Percentiles rank a stretch among this genome's conserved stretches.
Evolutionary conservation across 2,888 invertebrate genomes (phyloP).

Genomic region (Lasioglossum calceatum): DNA sequence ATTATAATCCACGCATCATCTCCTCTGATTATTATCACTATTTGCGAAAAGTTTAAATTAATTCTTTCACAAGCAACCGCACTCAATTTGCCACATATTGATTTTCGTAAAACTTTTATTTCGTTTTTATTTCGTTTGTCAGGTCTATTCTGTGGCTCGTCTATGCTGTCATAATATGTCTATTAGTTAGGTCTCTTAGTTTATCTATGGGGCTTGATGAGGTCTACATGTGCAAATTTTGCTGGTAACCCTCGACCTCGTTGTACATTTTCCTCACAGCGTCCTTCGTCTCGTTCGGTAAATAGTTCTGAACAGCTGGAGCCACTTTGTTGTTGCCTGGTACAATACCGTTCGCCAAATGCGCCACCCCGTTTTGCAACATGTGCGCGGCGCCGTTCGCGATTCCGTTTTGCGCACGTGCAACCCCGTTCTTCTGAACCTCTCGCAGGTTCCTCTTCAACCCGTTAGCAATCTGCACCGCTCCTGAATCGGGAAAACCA

Average conservation of each 20-base stretch:
- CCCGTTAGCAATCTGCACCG: slow-evolving; percentile 79
- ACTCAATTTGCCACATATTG: no score
- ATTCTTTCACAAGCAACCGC: no score
- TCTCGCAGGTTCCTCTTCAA: slow-evolving; percentile 81
- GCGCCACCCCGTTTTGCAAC: slow-evolving; percentile 78
- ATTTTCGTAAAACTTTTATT: no score
- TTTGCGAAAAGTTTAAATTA: no score
- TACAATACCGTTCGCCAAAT: slow-evolving; percentile 76
- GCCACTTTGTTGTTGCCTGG: slow-evolving; percentile 75
- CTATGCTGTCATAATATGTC: neutral
- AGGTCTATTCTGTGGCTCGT: slow-evolving; percentile 2
- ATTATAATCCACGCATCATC: no score
- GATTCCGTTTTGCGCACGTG: slow-evolving; percentile 64
- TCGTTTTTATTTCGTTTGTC: neutral
- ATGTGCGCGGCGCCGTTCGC: slow-evolving; percentile 75
- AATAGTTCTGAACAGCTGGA: slow-evolving; percentile 71
- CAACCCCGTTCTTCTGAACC: slow-evolving; percentile 73
- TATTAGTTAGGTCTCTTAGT: neutral
- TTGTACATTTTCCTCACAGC: slow-evolving; percentile 83
- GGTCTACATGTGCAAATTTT: slow-evolving; percentile 72
- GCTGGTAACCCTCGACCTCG: slow-evolving; percentile 83
- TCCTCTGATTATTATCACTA: no score
- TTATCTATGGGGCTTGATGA: neutral
- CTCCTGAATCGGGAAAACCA: slow-evolving; percentile 36
- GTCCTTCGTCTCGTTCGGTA: slow-evolving; percentile 70